Percentiles rank a stretch among this genome's conserved stretches.
Evolutionary conservation across 2,888 invertebrate species (phyloP).

Genomic region (Eupelmus urozonus): DNA sequence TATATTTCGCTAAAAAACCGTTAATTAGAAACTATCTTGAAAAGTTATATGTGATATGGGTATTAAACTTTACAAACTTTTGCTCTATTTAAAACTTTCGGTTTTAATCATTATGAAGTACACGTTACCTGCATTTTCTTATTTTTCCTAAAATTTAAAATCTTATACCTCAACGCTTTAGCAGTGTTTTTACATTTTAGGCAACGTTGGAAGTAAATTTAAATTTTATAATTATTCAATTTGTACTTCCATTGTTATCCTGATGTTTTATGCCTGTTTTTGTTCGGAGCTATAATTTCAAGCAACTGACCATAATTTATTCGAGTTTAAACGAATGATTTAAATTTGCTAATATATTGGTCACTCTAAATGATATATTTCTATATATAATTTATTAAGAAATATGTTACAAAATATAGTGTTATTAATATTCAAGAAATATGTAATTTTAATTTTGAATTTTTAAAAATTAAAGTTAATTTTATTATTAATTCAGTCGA

Average conservation of each 20-base stretch:
- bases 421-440: no score
- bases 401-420: no score
- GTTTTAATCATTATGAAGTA: background rate
- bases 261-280: conserved; percentile 4
- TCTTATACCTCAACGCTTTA: no score
- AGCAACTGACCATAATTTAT: background rate
- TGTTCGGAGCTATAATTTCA: background rate
- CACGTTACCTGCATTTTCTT: no score
- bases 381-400: no score
- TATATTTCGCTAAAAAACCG: conserved; percentile 1
- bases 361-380: no score
- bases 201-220: no score
- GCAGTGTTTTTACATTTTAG: no score
- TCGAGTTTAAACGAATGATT: conserved; percentile 3
- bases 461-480: no score
- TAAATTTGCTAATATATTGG: background rate
- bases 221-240: background rate
- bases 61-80: background rate
- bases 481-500: no score
- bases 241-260: background rate
- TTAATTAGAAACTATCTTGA: conserved; percentile 31
- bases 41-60: background rate
- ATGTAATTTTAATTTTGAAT: no score
- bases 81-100: conserved; percentile 1
- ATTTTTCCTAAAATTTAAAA: background rate